Base-by-base conservation (phyloP, 2,888 invertebrate genomes). In the Harpalus rufipes region DNA sequence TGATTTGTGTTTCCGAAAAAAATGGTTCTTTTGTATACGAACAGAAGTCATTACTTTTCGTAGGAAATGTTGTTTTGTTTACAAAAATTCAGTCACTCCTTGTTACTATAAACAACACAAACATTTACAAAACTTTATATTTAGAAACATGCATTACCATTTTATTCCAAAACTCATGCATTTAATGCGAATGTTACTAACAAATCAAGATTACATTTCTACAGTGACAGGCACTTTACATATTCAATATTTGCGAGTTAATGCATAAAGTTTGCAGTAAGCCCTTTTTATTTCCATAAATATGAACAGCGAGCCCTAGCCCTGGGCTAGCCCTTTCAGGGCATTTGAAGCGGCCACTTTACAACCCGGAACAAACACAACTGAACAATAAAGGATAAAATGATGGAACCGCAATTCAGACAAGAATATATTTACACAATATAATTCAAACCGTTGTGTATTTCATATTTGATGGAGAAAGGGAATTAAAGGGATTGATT, bases 281-380 rank as follows among this genome's bases (percentile, higher is more conserved):
- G 16, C 21, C 74, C 21, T 74, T 74, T 74, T 74, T 74, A 74
- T 74, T 74, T 74, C 74, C 44, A 56, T 74, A 74, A 51, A 56
- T 74, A 74, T 74, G 74, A 51, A 44, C 74, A 74, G 12, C 68
- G 18, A 10, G 32, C 25, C 14, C 39, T 41, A 51, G 32, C 32
- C 16, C 4, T 10, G 44, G 56, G 74, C 51, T 51, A 44, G 18
- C 12, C 68, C 63, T 63, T 61, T 32, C 12, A 51, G 12, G 10
- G 2, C 12, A 51, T 12, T 68, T 39, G 32, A 12, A 32, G 14
- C n/a, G 32, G 7, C n/a, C 32, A 39, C 68, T 68, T 68, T 39
- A 39, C 68, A 39, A 3, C 6, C 32, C 32, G 32, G 68, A 14
- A 68, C n/a, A 7, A 51, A n/a, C n/a, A 68, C 39, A 12, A 39